Conservation (phyloP, 2,113 vertebrate genomes). For the human (Homo sapiens) region DNA sequence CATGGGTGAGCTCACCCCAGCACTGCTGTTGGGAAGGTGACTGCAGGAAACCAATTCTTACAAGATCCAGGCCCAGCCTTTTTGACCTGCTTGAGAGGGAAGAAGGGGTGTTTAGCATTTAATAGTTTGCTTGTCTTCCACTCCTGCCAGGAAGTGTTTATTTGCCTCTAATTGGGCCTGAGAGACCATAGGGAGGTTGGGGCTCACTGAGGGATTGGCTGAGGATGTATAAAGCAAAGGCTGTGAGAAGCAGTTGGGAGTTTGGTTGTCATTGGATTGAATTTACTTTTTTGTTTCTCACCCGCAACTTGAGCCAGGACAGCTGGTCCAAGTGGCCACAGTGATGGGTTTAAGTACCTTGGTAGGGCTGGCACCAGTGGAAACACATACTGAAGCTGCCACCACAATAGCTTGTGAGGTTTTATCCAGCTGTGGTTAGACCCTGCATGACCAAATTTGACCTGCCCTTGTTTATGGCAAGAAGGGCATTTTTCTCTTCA, state of each 20-base stretch:
- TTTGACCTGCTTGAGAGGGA: conserved; percentile 45
- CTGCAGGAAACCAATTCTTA: conserved; percentile 1
- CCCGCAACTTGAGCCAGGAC: conserved; percentile 46
- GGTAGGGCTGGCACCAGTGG: not conserved
- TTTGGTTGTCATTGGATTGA: conserved; percentile 64
- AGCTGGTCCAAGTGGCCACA: conserved; percentile 35
- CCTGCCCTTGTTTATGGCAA: conserved; percentile 22
- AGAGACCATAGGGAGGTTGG: conserved; percentile 68
- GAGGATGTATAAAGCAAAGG: conserved; percentile 57
- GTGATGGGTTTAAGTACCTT: conserved; percentile 17
- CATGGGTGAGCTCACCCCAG: not conserved
- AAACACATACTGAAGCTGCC: not conserved
- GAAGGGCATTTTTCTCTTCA: conserved; percentile 58
- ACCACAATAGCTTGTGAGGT: not conserved
- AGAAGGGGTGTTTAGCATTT: conserved; percentile 58
- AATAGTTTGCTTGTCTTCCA: conserved; percentile 70
- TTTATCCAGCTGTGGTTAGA: conserved; percentile 54
- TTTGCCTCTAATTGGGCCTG: conserved; percentile 75
- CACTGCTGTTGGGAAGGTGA: conserved; percentile 34
- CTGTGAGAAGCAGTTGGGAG: conserved; percentile 67
- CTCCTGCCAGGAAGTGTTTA: conserved; percentile 75
- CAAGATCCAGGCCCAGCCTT: not conserved
- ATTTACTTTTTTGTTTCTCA: conserved; percentile 69
- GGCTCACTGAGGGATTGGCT: conserved; percentile 58
- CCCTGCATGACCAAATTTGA: conserved; percentile 18